phyloP scores from a whole-genome alignment of 2,888 invertebrate species.

The Busseola fusca region DNA sequence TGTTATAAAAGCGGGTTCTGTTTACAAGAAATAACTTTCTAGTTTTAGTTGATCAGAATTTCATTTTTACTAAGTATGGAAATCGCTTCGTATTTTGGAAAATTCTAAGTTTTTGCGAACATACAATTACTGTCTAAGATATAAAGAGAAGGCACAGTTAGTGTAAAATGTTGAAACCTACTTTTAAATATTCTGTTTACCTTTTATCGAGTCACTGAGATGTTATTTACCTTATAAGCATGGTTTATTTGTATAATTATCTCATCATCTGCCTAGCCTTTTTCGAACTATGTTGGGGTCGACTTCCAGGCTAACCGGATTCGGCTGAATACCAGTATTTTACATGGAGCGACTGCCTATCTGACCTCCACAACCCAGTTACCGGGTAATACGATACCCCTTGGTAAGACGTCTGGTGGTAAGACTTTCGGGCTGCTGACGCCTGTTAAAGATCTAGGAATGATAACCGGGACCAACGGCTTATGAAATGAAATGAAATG shows the following conservation, averaged over 20 bases:
- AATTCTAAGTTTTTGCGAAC: not conserved
- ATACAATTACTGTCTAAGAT: not conserved
- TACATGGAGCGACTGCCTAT: too few species aligned
- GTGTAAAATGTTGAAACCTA: not conserved
- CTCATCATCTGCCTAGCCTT: too few species aligned
- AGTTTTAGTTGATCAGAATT: not conserved
- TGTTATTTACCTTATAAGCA: not conserved
- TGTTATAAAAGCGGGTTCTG: not conserved
- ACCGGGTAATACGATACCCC: too few species aligned
- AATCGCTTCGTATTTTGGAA: not conserved
- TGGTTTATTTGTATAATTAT: not conserved
- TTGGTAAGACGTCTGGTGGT: too few species aligned
- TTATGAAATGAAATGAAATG: too few species aligned
- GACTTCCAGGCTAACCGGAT: too few species aligned
- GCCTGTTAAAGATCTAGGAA: too few species aligned
- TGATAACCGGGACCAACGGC: too few species aligned
- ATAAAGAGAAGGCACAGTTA: not conserved
- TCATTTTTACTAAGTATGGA: not conserved
- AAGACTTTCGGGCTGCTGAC: too few species aligned
- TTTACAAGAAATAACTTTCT: not conserved
- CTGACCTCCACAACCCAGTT: too few species aligned
- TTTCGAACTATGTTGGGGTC: too few species aligned
- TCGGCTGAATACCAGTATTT: too few species aligned
- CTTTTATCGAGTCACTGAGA: not conserved
- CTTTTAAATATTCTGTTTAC: not conserved